Evolutionary conservation across 2,797 vertebrate genomes (phyloP).

Genomic region (Sebastes kiyomatsui): DNA sequence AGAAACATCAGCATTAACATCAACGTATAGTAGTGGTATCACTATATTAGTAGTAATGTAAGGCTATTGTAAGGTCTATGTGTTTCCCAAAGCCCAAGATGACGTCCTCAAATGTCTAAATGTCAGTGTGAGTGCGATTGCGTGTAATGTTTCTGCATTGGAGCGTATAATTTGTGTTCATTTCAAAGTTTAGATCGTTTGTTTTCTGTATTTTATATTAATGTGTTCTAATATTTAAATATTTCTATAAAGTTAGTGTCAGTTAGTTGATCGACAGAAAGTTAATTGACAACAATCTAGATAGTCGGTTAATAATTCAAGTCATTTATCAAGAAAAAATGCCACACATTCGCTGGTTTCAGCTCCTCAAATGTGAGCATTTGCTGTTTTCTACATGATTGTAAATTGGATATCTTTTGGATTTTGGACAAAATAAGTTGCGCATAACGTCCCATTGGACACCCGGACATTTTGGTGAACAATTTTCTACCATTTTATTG

Average conservation of each 20-base stretch:
- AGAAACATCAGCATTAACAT: conserved; percentile 4
- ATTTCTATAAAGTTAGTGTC: neutral
- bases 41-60: neutral
- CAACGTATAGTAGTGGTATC: neutral
- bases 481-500: neutral
- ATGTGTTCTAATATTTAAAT: neutral
- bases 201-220: neutral
- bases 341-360: neutral
- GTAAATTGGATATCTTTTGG: neutral
- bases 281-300: neutral
- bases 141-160: neutral
- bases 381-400: neutral
- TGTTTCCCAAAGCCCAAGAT: no score
- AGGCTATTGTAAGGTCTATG: no score
- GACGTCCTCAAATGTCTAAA: neutral
- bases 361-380: neutral
- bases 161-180: neutral
- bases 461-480: neutral
- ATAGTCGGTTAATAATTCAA: neutral
- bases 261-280: neutral
- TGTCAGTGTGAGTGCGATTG: neutral
- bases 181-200: neutral
- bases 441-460: no score
- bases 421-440: neutral
- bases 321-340: neutral